These are phyloP conservation scores for Anthoptus insignis DNA, from an alignment of 2,888 invertebrate species.

Conservation along the genomic window DNA sequence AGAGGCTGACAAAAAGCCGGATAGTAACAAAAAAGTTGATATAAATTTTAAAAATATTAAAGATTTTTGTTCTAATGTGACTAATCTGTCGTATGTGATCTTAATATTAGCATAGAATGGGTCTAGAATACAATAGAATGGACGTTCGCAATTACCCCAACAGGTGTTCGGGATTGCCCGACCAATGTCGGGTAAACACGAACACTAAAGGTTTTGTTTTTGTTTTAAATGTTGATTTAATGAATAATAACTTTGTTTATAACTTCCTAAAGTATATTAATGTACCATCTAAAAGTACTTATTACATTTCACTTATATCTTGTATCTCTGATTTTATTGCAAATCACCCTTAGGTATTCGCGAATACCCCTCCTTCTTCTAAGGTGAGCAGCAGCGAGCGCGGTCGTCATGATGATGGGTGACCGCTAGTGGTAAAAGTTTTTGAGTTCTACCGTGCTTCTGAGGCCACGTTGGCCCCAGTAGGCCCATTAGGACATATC, in stretches of 20 bases:
- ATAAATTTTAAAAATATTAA: too few species aligned
- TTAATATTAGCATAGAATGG: background rate
- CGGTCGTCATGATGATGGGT: too few species aligned
- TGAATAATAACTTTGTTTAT: background rate
- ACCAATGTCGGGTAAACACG: conserved; percentile 4
- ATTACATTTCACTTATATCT: background rate
- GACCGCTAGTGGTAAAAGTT: too few species aligned
- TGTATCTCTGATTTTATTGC: too few species aligned
- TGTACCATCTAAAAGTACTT: background rate
- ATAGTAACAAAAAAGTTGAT: too few species aligned
- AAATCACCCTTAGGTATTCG: background rate
- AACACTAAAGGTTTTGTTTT: conserved; percentile 8
- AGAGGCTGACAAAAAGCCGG: too few species aligned
- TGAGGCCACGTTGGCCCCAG: too few species aligned
- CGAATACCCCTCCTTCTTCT: too few species aligned
- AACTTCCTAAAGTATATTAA: background rate
- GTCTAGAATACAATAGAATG: background rate
- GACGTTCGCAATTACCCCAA: conserved; percentile 4
- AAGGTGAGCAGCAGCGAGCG: too few species aligned
- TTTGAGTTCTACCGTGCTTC: too few species aligned
- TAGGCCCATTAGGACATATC: too few species aligned
- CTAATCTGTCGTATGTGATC: conserved; percentile 4
- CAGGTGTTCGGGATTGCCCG: conserved; percentile 10
- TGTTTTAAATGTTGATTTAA: background rate
- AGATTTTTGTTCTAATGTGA: too few species aligned